Evolutionary conservation across 2,888 invertebrate genomes (phyloP), one percentile per base, ranked within the genome.

Genomic region (Rapana venosa): DNA sequence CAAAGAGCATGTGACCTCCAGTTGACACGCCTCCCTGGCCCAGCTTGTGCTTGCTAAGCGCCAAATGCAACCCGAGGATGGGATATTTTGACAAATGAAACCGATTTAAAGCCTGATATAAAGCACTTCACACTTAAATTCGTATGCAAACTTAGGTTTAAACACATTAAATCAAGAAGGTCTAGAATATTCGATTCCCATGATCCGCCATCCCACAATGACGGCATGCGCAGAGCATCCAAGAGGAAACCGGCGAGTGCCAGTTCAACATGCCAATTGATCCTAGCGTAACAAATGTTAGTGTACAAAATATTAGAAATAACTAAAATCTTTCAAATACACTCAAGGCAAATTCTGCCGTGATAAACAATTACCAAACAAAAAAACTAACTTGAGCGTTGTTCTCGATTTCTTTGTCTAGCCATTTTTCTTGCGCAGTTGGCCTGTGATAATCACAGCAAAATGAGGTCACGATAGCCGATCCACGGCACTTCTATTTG

Each of bases 381-480:
- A 15, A 79, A 32, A 35, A 77, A 77, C 6, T 30, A 77, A 35
- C 77, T 26, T 74, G 32, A 32, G 30, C 81, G 26, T 47, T 6
- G 22, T 47, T 83, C 79, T 22, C 81, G 30, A 85, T 35, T 86
- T 86, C 86, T 86, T 86, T 86, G 86, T 86, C 86, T 86, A 35
- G 86, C 66, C 86, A 86, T 86, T 86, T 86, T 66, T 66, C 32
- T 86, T 66, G 32, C 66, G 32, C 86, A 86, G 66, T 79, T 15
- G 4, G 61, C 20, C 47, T 47, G 8, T 30, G 84, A 30, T 56
- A 84, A 56, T 84, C 58, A 86, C 66, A 66, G 58, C 30, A n/a
- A 86, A 86, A 58, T 22, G 26, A 86, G 86, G 86, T 86, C 86
- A 86, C 86, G 56, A 66, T 30, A 66, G 61, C 86, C 86, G 66